Base-by-base conservation (phyloP, 2,797 vertebrate species). In the Sebastes elongatus region DNA sequence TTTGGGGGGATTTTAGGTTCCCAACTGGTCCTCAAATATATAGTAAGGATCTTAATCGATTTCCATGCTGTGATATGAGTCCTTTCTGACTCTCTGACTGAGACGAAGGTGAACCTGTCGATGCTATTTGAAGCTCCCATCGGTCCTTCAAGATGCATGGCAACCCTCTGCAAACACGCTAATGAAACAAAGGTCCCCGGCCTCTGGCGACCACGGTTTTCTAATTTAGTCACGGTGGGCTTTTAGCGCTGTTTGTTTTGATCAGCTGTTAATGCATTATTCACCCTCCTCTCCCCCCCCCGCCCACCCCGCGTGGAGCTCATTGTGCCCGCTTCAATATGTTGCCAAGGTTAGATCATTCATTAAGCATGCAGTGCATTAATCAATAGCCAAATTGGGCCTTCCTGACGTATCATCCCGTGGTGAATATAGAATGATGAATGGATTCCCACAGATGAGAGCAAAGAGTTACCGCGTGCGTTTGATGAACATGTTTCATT, bases 291-390 rank as follows among this genome's bases (percentile, higher is more conserved):
- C 2, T 3, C 7, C 2, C 7, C 30, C 7, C 30, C 1, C 2
- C 7, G 6, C 2, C 28, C 28, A 2, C 84, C 42, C 68, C 14
- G 35, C 70, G 32, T 84, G 71, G 65, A 82, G 78, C 83, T 89
- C 86, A 89, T 84, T 87, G 88, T 87, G 80, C 70, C 61, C 27
- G 56, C 83, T 91, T 88, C 82, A 91, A 88, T 86, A 85, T 79
- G 86, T 83, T 88, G 72, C 88, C 91, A 92, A 89, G 91, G 91
- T 91, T 85, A 90, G 86, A 84, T 87, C 78, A 86, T 87, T 92
- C 84, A 92, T 92, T 93, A 88, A 79, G 70, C 81, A 88, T 90
- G 87, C 81, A 35, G 42, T 71, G 79, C 79, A 86, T 89, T 69
- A 91, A 93, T 93, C 80, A 87, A 86, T 85, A 82, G 38, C 83